A percentile compares a stretch with the other conserved stretches of the same genome.
Conservation (phyloP, 2,113 vertebrate species). For the Chionis minor region DNA sequence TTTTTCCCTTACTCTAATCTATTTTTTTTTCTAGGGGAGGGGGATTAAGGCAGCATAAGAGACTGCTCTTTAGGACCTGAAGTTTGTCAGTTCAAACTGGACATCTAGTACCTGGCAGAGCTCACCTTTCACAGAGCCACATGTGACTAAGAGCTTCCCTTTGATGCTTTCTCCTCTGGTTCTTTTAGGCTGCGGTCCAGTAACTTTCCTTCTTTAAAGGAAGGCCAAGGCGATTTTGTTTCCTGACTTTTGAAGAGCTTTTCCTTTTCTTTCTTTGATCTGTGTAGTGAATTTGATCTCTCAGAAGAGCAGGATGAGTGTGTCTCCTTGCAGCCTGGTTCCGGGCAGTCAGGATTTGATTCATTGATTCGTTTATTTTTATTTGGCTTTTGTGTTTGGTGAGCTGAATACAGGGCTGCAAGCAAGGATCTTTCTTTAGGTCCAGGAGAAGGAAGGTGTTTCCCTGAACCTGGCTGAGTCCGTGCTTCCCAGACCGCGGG, state of each 20-base stretch:
- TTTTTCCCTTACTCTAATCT: not conserved
- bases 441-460: not conserved
- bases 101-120: slow-evolving; percentile 30
- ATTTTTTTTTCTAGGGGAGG: not conserved
- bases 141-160: not conserved
- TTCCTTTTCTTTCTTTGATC: slow-evolving; percentile 68
- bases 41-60: not conserved
- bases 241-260: slow-evolving; percentile 66
- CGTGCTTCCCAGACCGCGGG: not conserved
- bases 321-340: not conserved
- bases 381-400: slow-evolving; percentile 22
- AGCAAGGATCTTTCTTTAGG: not conserved
- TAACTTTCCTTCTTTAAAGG: slow-evolving; percentile 68
- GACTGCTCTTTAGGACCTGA: not conserved
- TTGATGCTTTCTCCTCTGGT: slow-evolving; percentile 55
- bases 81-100: not conserved
- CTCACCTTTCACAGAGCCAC: slow-evolving; percentile 42
- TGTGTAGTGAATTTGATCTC: slow-evolving; percentile 63
- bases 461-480: not conserved
- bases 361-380: slow-evolving; percentile 52
- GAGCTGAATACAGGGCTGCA: not conserved
- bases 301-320: slow-evolving; percentile 53
- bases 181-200: slow-evolving; percentile 60
- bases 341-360: slow-evolving; percentile 43
- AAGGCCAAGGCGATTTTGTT: slow-evolving; percentile 60